A percentile compares a stretch with the other conserved stretches of the same genome.
Evolutionary conservation across 2,888 invertebrate species (phyloP).

Genomic region (Erebia ligea): DNA sequence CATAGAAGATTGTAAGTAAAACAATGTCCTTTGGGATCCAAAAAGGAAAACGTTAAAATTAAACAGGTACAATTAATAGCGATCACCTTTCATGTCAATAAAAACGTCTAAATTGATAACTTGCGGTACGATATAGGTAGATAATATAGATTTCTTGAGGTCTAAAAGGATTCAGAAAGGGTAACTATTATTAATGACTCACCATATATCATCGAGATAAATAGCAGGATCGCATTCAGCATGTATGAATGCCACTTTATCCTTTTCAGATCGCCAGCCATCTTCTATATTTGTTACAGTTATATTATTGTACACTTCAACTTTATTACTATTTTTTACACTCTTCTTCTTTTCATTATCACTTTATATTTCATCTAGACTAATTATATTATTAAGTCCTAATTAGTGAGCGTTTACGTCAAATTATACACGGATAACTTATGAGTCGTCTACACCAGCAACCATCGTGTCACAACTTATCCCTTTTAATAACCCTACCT

Average conservation of each 20-base stretch:
- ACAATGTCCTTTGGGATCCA: background rate
- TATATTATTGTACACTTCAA: conserved; percentile 45
- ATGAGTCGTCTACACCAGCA: conserved; percentile 46
- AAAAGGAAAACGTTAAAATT: background rate
- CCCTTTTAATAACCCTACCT: conserved; percentile 53
- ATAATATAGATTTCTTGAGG: background rate
- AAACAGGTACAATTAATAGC: no score
- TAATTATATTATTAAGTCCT: conserved; percentile 45
- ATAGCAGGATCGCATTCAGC: conserved; percentile 70
- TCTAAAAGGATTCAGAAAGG: conserved; percentile 20
- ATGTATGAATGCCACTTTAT: conserved; percentile 70
- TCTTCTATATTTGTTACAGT: conserved; percentile 52
- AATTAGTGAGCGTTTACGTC: conserved; percentile 45
- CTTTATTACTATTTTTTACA: conserved; percentile 54
- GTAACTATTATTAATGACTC: conserved; percentile 49
- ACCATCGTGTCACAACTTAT: conserved; percentile 65
- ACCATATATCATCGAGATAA: conserved; percentile 77
- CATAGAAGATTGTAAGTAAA: no score
- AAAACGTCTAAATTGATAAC: conserved; percentile 7
- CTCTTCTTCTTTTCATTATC: conserved; percentile 67
- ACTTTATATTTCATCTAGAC: conserved; percentile 48
- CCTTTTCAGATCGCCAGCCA: conserved; percentile 68
- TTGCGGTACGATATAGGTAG: background rate
- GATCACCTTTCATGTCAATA: background rate
- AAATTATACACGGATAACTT: conserved; percentile 47